These are phyloP conservation scores for Lordiphosa fenestrarum DNA, from an alignment of 2,888 invertebrate genomes.

Conservation along the genomic window DNA sequence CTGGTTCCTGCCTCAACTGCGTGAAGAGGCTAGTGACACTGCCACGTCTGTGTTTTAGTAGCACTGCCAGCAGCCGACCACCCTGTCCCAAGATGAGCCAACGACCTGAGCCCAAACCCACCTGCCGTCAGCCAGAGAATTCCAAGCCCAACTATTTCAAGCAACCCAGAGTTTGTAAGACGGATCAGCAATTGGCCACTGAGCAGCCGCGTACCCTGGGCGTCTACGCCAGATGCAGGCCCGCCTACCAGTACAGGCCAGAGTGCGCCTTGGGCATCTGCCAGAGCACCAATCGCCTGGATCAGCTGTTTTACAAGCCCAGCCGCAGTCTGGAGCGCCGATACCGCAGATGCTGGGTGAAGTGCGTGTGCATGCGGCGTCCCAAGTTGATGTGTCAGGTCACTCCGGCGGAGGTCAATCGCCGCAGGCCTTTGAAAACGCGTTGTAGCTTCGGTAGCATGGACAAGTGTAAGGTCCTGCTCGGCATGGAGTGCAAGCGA, in stretches of 20 bases:
- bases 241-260: constrained; percentile 10
- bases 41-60: too few relatives aligned
- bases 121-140: neutral
- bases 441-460: neutral
- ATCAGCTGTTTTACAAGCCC: constrained; percentile 29
- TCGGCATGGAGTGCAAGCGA: constrained; percentile 4
- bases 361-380: constrained; percentile 10
- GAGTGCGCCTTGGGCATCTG: neutral
- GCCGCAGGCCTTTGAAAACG: neutral
- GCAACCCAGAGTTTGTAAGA: constrained; percentile 13
- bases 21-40: too few relatives aligned
- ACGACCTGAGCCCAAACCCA: neutral
- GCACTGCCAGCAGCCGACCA: too few relatives aligned
- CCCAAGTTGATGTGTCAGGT: constrained; percentile 3
- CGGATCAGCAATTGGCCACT: constrained; percentile 18
- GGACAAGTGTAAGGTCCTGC: neutral
- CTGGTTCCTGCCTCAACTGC: too few relatives aligned
- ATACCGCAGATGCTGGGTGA: constrained; percentile 31
- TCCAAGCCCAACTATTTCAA: too few relatives aligned
- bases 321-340: constrained; percentile 31
- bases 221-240: constrained; percentile 8
- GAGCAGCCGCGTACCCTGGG: constrained; percentile 23
- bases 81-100: too few relatives aligned
- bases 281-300: constrained; percentile 8
- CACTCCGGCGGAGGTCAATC: constrained; percentile 5